Conservation (phyloP, 1,140 invertebrate species). For the Drosophila nikananu region DNA sequence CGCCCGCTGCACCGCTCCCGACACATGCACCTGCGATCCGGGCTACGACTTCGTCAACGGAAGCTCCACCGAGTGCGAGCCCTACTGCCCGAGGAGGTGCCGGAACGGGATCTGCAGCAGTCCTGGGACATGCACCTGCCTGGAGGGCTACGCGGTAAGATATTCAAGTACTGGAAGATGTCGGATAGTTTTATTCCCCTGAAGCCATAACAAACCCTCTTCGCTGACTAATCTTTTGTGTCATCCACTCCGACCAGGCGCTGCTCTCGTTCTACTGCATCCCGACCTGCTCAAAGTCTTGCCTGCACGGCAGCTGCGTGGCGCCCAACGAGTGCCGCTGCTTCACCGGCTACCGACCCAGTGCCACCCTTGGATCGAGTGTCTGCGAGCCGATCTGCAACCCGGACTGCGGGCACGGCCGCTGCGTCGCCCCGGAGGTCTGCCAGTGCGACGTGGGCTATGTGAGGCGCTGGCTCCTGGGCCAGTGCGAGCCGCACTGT, state of each 20-base stretch:
- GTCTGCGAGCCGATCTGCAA: conserved; percentile 77
- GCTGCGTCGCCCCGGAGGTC: conserved; percentile 73
- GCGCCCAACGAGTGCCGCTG: conserved; percentile 76
- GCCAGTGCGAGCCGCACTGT: conserved; percentile 84
- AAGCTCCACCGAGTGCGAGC: conserved; percentile 72
- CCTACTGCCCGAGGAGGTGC: conserved; percentile 68
- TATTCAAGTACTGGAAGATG: background rate
- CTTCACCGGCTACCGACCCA: conserved; percentile 68
- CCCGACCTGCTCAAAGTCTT: conserved; percentile 84
- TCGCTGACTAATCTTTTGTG: background rate
- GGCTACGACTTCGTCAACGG: conserved; percentile 86
- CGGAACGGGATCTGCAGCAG: conserved; percentile 86
- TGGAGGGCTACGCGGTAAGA: conserved; percentile 86
- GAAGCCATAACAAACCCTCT: background rate
- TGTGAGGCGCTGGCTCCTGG: conserved; percentile 70
- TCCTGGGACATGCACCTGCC: conserved; percentile 87
- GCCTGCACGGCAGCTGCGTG: conserved; percentile 77
- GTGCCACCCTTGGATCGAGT: conserved; percentile 68
- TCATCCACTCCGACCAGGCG: conserved; percentile 19
- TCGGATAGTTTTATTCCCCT: background rate
- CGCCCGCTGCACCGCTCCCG: conserved; percentile 87
- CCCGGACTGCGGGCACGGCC: conserved; percentile 60
- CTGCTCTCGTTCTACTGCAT: conserved; percentile 79
- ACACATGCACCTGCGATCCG: conserved; percentile 87
- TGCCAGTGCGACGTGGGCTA: conserved; percentile 76